These are phyloP conservation scores for Harmothoe impar DNA, from an alignment of 2,888 invertebrate genomes.

Conservation along the genomic window DNA sequence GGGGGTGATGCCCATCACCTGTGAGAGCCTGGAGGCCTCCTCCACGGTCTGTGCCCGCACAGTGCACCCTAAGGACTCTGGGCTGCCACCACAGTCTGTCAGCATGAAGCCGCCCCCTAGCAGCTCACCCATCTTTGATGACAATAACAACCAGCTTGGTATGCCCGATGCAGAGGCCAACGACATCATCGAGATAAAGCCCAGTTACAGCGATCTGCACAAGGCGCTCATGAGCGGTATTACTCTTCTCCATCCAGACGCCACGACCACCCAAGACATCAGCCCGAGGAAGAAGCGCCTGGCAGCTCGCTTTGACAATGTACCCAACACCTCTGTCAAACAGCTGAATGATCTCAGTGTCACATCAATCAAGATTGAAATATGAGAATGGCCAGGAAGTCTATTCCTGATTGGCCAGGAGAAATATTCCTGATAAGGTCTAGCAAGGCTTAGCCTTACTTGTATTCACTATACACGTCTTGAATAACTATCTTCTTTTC, in stretches of 20 bases:
- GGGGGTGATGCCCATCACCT: slow-evolving; percentile 25
- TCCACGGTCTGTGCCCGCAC: background rate
- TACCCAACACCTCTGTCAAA: background rate
- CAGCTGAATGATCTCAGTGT: too few relatives aligned
- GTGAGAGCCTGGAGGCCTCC: slow-evolving; percentile 49
- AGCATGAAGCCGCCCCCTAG: background rate
- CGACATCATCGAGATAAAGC: too few relatives aligned
- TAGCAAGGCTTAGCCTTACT: background rate
- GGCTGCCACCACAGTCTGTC: background rate
- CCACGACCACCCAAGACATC: background rate
- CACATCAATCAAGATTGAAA: too few relatives aligned
- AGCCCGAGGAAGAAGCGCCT: slow-evolving; percentile 40
- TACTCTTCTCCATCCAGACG: too few relatives aligned
- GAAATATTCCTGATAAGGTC: too few relatives aligned
- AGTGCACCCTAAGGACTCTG: background rate
- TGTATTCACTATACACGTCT: background rate
- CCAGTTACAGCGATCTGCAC: background rate
- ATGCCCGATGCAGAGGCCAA: background rate
- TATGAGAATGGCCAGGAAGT: too few relatives aligned
- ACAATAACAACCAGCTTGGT: slow-evolving; percentile 23
- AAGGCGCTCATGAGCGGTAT: background rate
- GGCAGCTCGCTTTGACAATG: slow-evolving; percentile 5
- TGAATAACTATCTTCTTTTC: background rate
- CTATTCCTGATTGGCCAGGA: too few relatives aligned
- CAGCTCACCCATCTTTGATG: background rate